Conservation (phyloP, 2,888 invertebrate species). For the Mimas tiliae region DNA sequence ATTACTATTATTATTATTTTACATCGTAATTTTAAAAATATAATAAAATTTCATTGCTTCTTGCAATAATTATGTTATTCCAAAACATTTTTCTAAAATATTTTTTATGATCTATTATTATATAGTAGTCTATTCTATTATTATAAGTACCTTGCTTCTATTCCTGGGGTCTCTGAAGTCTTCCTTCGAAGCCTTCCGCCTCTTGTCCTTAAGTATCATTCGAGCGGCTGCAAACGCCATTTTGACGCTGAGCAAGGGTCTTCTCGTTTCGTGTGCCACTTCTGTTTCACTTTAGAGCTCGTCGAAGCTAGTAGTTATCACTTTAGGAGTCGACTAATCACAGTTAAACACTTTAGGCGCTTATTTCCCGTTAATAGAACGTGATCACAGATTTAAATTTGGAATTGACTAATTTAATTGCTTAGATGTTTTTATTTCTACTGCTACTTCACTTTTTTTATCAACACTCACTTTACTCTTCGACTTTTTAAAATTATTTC, state of each 20-base stretch:
- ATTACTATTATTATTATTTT: too few species aligned
- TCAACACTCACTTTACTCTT: constrained; percentile 2
- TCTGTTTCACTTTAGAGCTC: constrained; percentile 32
- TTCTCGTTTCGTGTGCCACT: constrained; percentile 48
- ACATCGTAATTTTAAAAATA: too few species aligned
- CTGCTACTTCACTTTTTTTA: not conserved
- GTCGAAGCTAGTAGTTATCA: constrained; percentile 35
- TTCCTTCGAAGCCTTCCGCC: constrained; percentile 92
- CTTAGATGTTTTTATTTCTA: constrained; percentile 35
- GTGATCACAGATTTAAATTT: constrained; percentile 59
- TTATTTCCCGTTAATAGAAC: constrained; percentile 39
- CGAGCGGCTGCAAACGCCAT: constrained; percentile 94
- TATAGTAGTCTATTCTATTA: too few species aligned
- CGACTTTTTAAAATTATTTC: constrained; percentile 51
- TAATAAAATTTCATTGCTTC: too few species aligned
- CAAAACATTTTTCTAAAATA: too few species aligned
- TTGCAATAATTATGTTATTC: too few species aligned
- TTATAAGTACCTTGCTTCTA: constrained; percentile 89
- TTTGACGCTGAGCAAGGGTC: constrained; percentile 53
- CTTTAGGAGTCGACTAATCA: constrained; percentile 31
- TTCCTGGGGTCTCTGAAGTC: constrained; percentile 90
- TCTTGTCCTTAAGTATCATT: constrained; percentile 93
- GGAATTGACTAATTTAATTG: constrained; percentile 65
- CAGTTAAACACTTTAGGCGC: constrained; percentile 26
- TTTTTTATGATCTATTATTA: too few species aligned